These are phyloP conservation scores for Gandaritis pyraliata DNA, from an alignment of 2,888 invertebrate species.

Conservation along the genomic window DNA sequence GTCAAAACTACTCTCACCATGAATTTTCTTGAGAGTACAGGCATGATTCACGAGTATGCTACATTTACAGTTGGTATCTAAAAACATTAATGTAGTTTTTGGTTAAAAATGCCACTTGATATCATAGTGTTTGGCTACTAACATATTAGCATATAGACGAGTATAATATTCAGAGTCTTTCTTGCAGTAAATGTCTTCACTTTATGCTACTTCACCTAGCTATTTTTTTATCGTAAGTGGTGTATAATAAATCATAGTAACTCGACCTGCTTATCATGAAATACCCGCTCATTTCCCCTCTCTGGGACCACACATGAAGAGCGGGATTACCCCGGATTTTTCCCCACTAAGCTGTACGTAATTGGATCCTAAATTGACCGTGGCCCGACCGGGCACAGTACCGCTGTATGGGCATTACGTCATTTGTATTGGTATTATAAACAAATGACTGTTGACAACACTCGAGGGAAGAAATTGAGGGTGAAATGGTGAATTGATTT, in stretches of 20 bases:
- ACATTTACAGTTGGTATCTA: no score
- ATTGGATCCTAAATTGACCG: constrained; percentile 84
- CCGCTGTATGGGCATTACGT: constrained; percentile 58
- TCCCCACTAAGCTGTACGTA: constrained; percentile 81
- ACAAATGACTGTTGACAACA: constrained; percentile 36
- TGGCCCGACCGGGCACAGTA: constrained; percentile 51
- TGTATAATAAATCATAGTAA: background rate
- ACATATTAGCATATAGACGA: no score
- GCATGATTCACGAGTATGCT: no score
- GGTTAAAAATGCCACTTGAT: no score
- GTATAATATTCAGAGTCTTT: no score
- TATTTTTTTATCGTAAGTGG: no score
- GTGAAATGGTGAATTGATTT: constrained; percentile 27
- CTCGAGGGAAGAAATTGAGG: constrained; percentile 18
- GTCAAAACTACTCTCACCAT: no score
- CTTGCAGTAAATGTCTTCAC: no score
- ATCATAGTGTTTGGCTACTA: no score
- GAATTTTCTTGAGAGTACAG: no score
- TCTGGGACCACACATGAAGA: constrained; percentile 53
- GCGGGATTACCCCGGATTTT: constrained; percentile 77
- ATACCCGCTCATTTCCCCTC: constrained; percentile 25
- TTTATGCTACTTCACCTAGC: no score
- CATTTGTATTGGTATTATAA: constrained; percentile 59
- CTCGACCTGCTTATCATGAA: background rate
- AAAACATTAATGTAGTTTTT: no score